These are phyloP conservation scores for Aselliscus stoliczkanus DNA, from an alignment of 2,797 vertebrate species.

Conservation along the genomic window DNA sequence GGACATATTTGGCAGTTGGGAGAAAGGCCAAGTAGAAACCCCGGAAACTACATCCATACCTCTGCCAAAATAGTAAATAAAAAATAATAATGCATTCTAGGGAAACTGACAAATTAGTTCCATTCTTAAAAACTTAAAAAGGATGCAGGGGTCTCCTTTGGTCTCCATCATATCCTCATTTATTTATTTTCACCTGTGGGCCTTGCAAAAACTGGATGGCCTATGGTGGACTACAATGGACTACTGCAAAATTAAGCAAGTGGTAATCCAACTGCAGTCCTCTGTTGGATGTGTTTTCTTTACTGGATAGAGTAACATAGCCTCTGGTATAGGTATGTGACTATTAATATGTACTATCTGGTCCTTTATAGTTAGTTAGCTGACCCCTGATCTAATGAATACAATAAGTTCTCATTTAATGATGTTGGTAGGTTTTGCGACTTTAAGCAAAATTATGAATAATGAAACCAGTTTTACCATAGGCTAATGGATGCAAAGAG, in stretches of 20 bases:
- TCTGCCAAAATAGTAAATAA: neutral
- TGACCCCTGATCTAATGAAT: neutral
- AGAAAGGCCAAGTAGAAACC: neutral
- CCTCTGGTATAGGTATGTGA: neutral
- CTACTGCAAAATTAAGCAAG: neutral
- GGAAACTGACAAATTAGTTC: neutral
- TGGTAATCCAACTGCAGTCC: neutral
- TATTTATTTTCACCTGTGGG: neutral
- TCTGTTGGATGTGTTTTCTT: neutral
- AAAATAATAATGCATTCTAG: neutral
- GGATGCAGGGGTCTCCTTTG: neutral
- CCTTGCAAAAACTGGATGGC: neutral
- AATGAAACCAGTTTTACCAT: neutral
- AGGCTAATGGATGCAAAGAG: neutral
- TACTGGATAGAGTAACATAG: neutral
- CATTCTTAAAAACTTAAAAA: neutral
- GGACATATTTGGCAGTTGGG: neutral
- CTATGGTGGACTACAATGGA: neutral
- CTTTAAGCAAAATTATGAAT: neutral
- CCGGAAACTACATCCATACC: neutral
- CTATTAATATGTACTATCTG: neutral
- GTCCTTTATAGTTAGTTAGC: neutral
- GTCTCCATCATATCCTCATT: neutral
- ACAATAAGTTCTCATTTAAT: neutral
- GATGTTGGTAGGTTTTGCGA: neutral